Conservation (phyloP, 1,140 invertebrate species). For the Pemphigus obesinymphae region DNA sequence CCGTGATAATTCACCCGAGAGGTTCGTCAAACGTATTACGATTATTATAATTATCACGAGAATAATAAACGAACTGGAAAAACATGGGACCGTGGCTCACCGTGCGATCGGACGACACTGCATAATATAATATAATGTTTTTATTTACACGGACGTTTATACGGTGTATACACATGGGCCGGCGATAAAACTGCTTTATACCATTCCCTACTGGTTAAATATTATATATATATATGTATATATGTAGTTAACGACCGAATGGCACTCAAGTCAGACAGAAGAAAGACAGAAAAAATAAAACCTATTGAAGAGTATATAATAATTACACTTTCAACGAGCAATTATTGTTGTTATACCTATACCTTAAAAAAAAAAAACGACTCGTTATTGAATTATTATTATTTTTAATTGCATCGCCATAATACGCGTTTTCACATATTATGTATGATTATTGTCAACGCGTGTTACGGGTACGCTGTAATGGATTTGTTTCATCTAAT, state of each 20-base stretch:
- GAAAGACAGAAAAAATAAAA: neutral
- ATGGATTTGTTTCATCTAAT: too few species aligned
- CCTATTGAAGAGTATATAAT: too few species aligned
- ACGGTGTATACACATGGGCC: neutral
- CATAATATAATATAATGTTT: neutral
- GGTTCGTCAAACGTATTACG: too few species aligned
- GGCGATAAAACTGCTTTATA: constrained; percentile 27
- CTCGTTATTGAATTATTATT: too few species aligned
- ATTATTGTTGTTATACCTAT: too few species aligned
- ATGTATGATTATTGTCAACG: too few species aligned
- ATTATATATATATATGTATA: too few species aligned
- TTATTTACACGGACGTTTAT: constrained; percentile 3
- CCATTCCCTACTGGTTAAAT: constrained; percentile 2
- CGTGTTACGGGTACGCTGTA: too few species aligned
- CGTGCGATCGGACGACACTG: constrained; percentile 16
- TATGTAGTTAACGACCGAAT: constrained; percentile 5
- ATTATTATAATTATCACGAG: neutral
- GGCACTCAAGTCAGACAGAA: neutral
- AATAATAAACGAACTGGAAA: constrained; percentile 9
- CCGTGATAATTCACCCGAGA: too few species aligned
- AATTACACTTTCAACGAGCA: neutral
- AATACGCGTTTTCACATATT: too few species aligned
- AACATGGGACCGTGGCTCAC: constrained; percentile 1
- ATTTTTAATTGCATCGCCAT: too few species aligned
- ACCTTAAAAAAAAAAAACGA: too few species aligned